A percentile compares a stretch with the other conserved stretches of the same genome.
These are phyloP conservation scores for Mastomys coucha DNA, from an alignment of 2,113 vertebrate genomes.

Conservation along the genomic window DNA sequence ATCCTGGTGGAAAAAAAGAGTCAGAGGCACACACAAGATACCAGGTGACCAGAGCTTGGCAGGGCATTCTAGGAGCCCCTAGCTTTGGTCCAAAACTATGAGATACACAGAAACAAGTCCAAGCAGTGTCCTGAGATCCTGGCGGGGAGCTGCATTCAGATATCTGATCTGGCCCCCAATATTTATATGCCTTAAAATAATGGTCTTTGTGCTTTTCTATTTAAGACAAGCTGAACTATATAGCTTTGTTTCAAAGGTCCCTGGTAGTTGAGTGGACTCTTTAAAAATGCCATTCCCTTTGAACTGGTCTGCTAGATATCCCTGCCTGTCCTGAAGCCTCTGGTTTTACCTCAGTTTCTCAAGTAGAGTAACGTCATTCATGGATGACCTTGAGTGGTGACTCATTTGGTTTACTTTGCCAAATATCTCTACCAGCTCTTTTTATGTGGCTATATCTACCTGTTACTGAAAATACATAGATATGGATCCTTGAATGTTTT, in stretches of 20 bases:
- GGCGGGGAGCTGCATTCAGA: background rate
- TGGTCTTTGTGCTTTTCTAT: background rate
- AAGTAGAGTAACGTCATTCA: background rate
- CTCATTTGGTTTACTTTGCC: background rate
- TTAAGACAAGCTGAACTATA: background rate
- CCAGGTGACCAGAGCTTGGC: rapidly evolving
- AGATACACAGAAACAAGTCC: no score
- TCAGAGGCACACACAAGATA: rapidly evolving
- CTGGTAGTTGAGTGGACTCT: background rate
- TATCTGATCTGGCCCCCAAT: background rate
- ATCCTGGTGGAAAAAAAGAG: background rate
- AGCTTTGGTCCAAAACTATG: rapidly evolving
- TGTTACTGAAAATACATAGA: background rate
- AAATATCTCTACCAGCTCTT: background rate
- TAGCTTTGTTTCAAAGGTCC: background rate
- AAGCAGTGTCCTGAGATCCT: background rate
- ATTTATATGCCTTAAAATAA: background rate
- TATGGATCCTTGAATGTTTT: background rate
- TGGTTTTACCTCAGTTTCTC: background rate
- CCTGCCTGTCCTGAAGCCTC: background rate
- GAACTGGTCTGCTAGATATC: background rate
- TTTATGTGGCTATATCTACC: background rate
- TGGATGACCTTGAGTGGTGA: background rate
- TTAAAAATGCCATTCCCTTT: background rate
- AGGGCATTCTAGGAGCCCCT: rapidly evolving